Conservation (phyloP, 2,113 vertebrate genomes). For the Ahaetulla prasina region DNA sequence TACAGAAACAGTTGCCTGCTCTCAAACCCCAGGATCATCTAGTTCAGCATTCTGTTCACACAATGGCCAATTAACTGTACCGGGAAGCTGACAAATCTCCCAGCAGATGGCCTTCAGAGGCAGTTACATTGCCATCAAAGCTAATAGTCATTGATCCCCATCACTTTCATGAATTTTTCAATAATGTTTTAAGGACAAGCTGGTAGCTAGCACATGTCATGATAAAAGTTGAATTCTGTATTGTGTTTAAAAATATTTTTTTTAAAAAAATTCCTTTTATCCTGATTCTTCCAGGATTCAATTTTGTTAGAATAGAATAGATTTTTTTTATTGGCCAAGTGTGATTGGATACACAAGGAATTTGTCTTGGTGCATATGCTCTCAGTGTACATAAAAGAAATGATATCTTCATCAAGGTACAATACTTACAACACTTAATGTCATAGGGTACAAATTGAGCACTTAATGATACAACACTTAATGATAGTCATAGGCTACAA, state of each 20-base stretch:
- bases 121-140: background rate
- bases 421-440: too few species aligned
- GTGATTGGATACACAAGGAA: too few species aligned
- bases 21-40: background rate
- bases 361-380: too few species aligned
- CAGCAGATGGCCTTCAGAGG: background rate
- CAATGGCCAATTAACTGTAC: background rate
- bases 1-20: background rate
- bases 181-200: background rate
- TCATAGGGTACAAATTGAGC: too few species aligned
- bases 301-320: background rate
- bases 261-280: background rate
- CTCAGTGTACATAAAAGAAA: too few species aligned
- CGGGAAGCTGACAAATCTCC: background rate
- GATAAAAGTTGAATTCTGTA: background rate
- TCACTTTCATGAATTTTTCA: background rate
- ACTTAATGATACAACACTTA: too few species aligned
- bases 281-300: background rate
- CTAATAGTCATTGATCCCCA: background rate
- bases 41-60: background rate
- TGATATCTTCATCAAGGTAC: too few species aligned
- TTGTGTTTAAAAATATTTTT: background rate
- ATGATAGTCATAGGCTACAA: too few species aligned
- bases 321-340: too few species aligned
- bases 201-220: background rate